These are phyloP conservation scores for Andricus curvator DNA, from an alignment of 2,888 invertebrate species.

Conservation along the genomic window DNA sequence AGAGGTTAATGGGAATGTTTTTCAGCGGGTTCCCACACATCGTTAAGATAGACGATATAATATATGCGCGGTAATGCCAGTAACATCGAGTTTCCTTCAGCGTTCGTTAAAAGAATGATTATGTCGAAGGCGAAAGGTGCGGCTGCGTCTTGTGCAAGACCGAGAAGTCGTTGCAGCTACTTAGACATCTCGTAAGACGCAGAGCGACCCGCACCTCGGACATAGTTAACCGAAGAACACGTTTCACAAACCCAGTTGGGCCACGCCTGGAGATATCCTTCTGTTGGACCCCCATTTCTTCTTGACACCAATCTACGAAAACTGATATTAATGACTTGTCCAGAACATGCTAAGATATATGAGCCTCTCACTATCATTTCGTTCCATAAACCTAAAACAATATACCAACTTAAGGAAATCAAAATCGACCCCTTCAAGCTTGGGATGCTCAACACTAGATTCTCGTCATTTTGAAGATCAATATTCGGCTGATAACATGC, in stretches of 20 bases:
- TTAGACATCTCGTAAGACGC: conserved; percentile 32
- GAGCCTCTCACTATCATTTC: neutral
- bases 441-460: conserved; percentile 1
- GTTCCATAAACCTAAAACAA: neutral
- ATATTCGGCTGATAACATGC: conserved; percentile 18
- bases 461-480: conserved; percentile 21
- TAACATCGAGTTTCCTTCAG: conserved; percentile 46
- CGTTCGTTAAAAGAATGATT: conserved; percentile 59
- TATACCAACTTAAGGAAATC: neutral
- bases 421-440: conserved; percentile 1
- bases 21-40: conserved; percentile 30
- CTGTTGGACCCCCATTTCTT: neutral
- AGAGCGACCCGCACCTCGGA: neutral
- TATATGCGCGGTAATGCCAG: conserved; percentile 24
- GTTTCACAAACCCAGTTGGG: conserved; percentile 5
- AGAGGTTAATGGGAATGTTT: conserved; percentile 34
- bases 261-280: conserved; percentile 6
- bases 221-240: neutral
- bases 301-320: neutral
- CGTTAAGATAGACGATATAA: conserved; percentile 33
- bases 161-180: conserved; percentile 43
- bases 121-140: conserved; percentile 58
- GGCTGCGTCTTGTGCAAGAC: conserved; percentile 53
- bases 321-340: conserved; percentile 1
- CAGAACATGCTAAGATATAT: neutral